Percentiles rank a stretch among this genome's conserved stretches.
Evolutionary conservation across 2,113 vertebrate genomes (phyloP).

Genomic region (Alaudala cheleensis): DNA sequence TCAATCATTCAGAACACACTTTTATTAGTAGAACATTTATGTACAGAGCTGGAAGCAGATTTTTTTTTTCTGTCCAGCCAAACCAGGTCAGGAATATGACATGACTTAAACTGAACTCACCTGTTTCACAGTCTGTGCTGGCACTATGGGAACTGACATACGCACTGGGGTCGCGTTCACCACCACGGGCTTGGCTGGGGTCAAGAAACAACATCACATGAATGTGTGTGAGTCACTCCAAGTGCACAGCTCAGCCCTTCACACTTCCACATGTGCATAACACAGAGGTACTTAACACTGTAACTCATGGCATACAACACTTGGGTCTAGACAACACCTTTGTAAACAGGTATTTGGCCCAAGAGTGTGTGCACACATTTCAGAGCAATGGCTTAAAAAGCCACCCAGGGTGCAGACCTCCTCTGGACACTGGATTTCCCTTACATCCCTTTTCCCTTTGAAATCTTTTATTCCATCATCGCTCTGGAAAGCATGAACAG

Average conservation of each 20-base stretch:
- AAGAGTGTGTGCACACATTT: accelerated
- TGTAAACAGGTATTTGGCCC: not conserved
- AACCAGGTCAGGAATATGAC: not conserved
- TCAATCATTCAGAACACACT: not conserved
- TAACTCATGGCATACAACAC: not conserved
- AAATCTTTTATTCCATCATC: not conserved
- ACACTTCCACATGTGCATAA: not conserved
- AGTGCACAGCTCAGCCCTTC: not conserved
- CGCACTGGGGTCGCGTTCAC: slow-evolving; percentile 86
- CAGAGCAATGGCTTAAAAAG: not conserved
- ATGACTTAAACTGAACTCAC: slow-evolving; percentile 67
- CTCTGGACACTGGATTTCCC: not conserved
- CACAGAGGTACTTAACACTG: not conserved
- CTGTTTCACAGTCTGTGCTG: slow-evolving; percentile 92
- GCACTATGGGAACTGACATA: slow-evolving; percentile 95
- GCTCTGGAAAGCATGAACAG: not conserved
- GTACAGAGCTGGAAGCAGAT: not conserved
- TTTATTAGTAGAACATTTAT: not conserved
- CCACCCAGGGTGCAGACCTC: not conserved
- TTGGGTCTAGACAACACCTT: not conserved
- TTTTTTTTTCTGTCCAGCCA: not conserved
- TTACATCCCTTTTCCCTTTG: not conserved
- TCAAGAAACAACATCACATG: not conserved
- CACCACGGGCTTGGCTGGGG: slow-evolving; percentile 89
- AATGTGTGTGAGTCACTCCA: not conserved